These are phyloP conservation scores for Cetoscarus ocellatus DNA, from an alignment of 2,797 vertebrate species.

Conservation along the genomic window DNA sequence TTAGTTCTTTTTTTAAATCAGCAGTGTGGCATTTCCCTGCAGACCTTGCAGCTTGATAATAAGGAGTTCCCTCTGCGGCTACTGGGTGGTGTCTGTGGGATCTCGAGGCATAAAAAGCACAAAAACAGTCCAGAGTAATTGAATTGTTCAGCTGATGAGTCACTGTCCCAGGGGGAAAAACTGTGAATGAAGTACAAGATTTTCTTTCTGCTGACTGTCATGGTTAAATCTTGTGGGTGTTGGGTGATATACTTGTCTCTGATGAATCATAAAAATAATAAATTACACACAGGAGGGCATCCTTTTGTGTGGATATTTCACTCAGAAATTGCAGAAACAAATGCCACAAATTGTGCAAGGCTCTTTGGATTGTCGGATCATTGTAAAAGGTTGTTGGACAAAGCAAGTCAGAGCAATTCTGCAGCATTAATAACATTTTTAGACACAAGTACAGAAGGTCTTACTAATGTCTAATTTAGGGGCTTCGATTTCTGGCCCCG, in stretches of 20 bases:
- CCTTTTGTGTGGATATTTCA: slow-evolving; percentile 21
- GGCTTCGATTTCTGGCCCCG: too few relatives aligned
- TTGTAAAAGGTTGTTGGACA: too few relatives aligned
- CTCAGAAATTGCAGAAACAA: background rate
- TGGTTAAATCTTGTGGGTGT: slow-evolving; percentile 35
- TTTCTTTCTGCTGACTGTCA: slow-evolving; percentile 1
- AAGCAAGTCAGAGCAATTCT: background rate
- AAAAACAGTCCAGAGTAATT: slow-evolving; percentile 64
- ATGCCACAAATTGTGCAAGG: background rate
- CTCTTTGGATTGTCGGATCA: slow-evolving; percentile 10
- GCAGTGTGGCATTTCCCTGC: slow-evolving; percentile 44
- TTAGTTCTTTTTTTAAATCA: background rate
- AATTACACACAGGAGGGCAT: background rate
- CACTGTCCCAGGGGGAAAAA: slow-evolving; percentile 15
- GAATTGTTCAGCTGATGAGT: slow-evolving; percentile 52
- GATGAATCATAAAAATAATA: slow-evolving; percentile 4
- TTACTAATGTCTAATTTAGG: too few relatives aligned
- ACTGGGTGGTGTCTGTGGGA: slow-evolving; percentile 50
- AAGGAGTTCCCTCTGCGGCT: slow-evolving; percentile 43
- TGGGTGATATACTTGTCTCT: slow-evolving; percentile 17
- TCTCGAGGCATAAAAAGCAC: slow-evolving; percentile 57
- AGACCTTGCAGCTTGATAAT: slow-evolving; percentile 44
- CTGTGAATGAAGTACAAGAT: slow-evolving; percentile 23
- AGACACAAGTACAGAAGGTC: background rate
- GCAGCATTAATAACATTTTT: slow-evolving; percentile 2